Evolutionary conservation across 2,113 vertebrate species (phyloP).

Genomic region (Spheniscus mendiculus): DNA sequence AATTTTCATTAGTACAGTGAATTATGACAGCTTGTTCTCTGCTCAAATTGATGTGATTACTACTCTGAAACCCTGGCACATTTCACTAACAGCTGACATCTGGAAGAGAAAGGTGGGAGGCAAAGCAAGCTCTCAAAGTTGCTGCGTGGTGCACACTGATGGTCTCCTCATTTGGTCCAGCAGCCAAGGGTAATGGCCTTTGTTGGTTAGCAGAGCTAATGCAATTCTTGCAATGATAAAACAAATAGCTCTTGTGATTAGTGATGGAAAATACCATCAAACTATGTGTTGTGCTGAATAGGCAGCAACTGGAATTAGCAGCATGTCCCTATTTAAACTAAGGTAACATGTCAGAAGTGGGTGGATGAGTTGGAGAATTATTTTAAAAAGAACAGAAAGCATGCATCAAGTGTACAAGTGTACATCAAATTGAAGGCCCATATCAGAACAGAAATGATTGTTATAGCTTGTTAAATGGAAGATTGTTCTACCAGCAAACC

Average conservation of each 20-base stretch:
- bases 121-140: neutral
- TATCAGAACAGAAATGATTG: neutral
- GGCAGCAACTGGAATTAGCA: neutral
- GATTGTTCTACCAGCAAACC: neutral
- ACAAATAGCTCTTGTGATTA: neutral
- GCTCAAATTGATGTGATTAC: constrained; percentile 54
- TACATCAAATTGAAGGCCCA: neutral
- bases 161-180: neutral
- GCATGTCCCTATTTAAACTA: neutral
- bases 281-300: neutral
- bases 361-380: neutral
- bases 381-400: neutral
- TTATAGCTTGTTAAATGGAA: neutral
- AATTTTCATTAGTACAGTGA: constrained; percentile 69
- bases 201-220: constrained; percentile 2
- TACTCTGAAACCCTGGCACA: constrained; percentile 24
- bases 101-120: constrained; percentile 27
- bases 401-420: neutral
- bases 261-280: neutral
- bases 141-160: neutral
- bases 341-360: accelerated
- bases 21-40: constrained; percentile 54
- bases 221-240: neutral
- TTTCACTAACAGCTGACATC: constrained; percentile 39
- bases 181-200: neutral